phyloP scores from a whole-genome alignment of 2,113 vertebrate species.

The Hyperopisus bebe region DNA sequence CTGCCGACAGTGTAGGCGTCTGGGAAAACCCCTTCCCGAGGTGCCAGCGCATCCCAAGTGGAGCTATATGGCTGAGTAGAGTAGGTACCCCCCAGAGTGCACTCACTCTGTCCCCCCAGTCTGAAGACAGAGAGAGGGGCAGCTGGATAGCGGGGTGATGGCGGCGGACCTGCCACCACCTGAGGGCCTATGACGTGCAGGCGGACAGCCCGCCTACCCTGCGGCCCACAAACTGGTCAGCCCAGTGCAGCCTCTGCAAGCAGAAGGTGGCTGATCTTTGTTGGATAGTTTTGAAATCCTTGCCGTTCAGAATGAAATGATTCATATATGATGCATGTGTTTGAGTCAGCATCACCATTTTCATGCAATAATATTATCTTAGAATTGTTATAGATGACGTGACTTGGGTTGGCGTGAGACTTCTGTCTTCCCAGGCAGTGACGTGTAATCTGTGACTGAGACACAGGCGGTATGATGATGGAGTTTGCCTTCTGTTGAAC shows the following conservation, averaged over 20 bases:
- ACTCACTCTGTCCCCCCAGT: neutral
- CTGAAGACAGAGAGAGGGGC: neutral
- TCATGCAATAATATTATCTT: neutral
- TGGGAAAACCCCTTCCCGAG: neutral
- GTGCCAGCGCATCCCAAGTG: neutral
- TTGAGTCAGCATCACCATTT: neutral
- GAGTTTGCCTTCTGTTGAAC: neutral
- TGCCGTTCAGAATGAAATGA: neutral
- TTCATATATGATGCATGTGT: neutral
- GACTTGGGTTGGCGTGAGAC: neutral
- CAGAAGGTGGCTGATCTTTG: neutral
- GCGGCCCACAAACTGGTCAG: neutral
- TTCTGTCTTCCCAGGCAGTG: neutral
- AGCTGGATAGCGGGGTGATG: neutral
- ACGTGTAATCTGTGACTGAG: neutral
- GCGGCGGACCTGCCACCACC: neutral
- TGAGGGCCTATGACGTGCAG: neutral
- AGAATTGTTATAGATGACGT: neutral
- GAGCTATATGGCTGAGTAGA: neutral
- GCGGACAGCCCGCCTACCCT: neutral
- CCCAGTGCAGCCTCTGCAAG: neutral
- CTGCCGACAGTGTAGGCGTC: neutral
- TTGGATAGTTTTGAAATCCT: neutral
- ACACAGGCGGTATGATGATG: neutral
- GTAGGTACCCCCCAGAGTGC: neutral